Evolutionary conservation across 2,797 vertebrate genomes (phyloP), one percentile per base, ranked within the genome.

Genomic region (Cossypha niveicapilla): DNA sequence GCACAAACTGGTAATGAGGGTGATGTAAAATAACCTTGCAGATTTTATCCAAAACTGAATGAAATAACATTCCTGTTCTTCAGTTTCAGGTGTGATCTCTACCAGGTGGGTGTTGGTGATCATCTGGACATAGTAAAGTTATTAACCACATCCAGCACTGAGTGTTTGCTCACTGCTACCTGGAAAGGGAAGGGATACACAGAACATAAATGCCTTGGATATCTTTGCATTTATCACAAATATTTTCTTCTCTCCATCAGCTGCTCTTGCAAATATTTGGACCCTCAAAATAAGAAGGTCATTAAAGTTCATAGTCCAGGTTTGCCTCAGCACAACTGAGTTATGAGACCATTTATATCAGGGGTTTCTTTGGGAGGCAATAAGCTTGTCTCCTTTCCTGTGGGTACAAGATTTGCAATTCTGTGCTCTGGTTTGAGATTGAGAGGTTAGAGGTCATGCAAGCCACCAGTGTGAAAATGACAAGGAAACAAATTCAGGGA

Each of bases 191-290:
- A 67, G 8, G 22, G 7, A 24, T 67, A 22, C 18, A 6, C 28
- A 24, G 14, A 51, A 54, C 9, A 37, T 0, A 1, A 28, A 34
- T 34, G 25, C 30, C 32, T 1, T 41, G 14, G 13, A 3, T 68
- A 56, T 19, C 11, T 90, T 68, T 13, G 21, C 9, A 42, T 61
- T 13, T 70, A 27, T 62, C 37, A 62, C 11, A 63, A 35, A 34
- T 39, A 18, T 73, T 78, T 86, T 58, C 19, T 23, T 23, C 11
- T 73, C 24, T 74, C 48, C 11, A 5, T 32, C 39, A 47, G 10
- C 56, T 63, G 18, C 6, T 73, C 12, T 30, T 51, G 39, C 6
- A 91, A 48, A 62, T 83, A 25, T 72, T 66, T 81, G 60, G 11
- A 56, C 6, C 6, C 18, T 68, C 32, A 15, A n/a, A 72, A 9